Conservation (phyloP, 1,140 invertebrate genomes). For the Ips nitidus region DNA sequence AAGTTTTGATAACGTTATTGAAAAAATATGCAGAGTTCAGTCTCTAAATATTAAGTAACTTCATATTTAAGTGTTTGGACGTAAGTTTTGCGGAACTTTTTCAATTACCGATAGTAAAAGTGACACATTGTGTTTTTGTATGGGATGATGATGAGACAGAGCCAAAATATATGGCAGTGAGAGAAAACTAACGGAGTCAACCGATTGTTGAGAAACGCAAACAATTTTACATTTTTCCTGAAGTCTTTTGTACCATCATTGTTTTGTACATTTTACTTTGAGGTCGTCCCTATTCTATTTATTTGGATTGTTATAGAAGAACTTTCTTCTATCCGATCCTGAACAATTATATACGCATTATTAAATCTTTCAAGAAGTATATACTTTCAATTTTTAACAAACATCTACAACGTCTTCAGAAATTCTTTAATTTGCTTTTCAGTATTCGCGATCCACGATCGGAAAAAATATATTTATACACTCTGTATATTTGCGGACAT, state of each 20-base stretch:
- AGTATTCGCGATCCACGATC: conserved; percentile 20
- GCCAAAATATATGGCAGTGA: conserved; percentile 49
- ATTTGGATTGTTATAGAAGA: background rate
- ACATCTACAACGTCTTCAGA: conserved; percentile 33
- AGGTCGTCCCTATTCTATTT: conserved; percentile 17
- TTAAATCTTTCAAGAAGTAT: conserved; percentile 34
- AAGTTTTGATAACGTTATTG: conserved; percentile 17
- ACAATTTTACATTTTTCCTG: conserved; percentile 43
- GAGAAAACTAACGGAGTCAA: conserved; percentile 44
- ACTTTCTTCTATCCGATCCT: background rate
- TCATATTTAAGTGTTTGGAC: conserved; percentile 29
- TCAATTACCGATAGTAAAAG: conserved; percentile 21
- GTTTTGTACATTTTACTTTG: conserved; percentile 45
- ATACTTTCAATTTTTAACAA: conserved; percentile 41
- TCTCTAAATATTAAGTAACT: conserved; percentile 35
- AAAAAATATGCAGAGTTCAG: conserved; percentile 31
- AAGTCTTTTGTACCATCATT: conserved; percentile 49
- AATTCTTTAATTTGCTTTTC: conserved; percentile 19
- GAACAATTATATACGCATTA: background rate
- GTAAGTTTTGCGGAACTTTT: conserved; percentile 23
- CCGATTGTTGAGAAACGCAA: conserved; percentile 38
- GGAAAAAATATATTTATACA: conserved; percentile 25
- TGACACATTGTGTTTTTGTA: conserved; percentile 35
- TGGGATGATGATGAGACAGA: conserved; percentile 46
- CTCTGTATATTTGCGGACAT: conserved; percentile 28